Evolutionary conservation across 2,888 invertebrate genomes (phyloP), one percentile per base, ranked within the genome.

Genomic region (Rhingia rostrata): DNA sequence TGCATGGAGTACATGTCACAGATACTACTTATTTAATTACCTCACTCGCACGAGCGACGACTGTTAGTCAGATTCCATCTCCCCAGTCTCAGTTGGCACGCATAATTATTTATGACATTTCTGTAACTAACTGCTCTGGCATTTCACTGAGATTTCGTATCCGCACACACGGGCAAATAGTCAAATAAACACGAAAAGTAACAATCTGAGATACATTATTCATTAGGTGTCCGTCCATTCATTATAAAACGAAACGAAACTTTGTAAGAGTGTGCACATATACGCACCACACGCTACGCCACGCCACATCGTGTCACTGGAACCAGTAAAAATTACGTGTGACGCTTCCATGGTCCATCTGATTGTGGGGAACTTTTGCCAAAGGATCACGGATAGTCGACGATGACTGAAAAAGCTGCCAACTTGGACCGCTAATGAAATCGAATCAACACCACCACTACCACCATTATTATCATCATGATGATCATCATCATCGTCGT

Each of bases 151-250:
- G 61, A 41, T 61, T 66, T 64, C 53, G 77, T 39, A 70, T 64
- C 77, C 47, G 51, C 53, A 45, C 47, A 49, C 63, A 47, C 33
- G 39, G 9, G 56, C 10, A 83, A 84, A 84, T 84, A 84, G 84
- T 80, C 83, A 86, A 77, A 86, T 86, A 86, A 86, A 86, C 86
- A 86, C 81, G 87, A 86, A 86, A 86, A 83, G 77, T 80, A 86
- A 84, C 86, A 86, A 86, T 83, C 85, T 74, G 63, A 54, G 73
- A 87, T 87, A 81, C 86, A 87, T 87, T 78, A 87, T 87, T 87
- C 87, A 87, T 87, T 74, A 66, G 70, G 70, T 73, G 78, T 74
- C 73, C 56, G 56, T 45, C 78, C 86, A 87, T 87, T 87, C 86
- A 87, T 87, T 86, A 86, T 61, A 72, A 63, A 61, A 51, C 51